Conservation (phyloP, 2,113 vertebrate species). For the Nothoprocta pentlandii region DNA sequence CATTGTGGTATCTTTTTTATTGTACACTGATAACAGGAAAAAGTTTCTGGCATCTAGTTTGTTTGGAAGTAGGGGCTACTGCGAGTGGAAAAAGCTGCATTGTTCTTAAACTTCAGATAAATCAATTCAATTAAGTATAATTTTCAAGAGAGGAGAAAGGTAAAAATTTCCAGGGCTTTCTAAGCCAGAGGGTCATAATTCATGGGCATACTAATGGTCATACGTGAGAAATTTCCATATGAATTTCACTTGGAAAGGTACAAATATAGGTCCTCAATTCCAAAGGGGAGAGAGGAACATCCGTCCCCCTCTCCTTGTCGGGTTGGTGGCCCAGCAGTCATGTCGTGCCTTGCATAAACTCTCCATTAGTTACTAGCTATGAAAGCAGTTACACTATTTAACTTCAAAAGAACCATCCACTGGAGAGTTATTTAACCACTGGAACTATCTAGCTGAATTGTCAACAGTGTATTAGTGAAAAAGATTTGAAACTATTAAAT, state of each 20-base stretch:
- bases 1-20: not conserved
- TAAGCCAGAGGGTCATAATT: not conserved
- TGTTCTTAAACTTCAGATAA: not conserved
- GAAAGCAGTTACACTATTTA: not conserved
- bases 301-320: not conserved
- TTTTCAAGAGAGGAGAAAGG: not conserved
- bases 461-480: not conserved
- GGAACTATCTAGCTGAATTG: not conserved
- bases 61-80: not conserved
- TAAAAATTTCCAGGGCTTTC: not conserved
- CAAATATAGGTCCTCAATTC: not conserved
- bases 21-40: not conserved
- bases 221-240: constrained; percentile 24
- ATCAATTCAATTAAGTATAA: not conserved
- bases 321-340: not conserved
- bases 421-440: not conserved
- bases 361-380: not conserved
- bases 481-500: constrained; percentile 19
- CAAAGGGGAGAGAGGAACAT: not conserved
- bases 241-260: not conserved
- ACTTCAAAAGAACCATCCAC: not conserved
- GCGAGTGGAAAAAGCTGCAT: not conserved
- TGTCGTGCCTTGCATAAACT: not conserved
- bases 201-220: not conserved
- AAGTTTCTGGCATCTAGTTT: not conserved